Percentiles rank a stretch among this genome's conserved stretches.
Evolutionary conservation across 2,888 invertebrate species (phyloP).

Genomic region (Sepiola atlantica): DNA sequence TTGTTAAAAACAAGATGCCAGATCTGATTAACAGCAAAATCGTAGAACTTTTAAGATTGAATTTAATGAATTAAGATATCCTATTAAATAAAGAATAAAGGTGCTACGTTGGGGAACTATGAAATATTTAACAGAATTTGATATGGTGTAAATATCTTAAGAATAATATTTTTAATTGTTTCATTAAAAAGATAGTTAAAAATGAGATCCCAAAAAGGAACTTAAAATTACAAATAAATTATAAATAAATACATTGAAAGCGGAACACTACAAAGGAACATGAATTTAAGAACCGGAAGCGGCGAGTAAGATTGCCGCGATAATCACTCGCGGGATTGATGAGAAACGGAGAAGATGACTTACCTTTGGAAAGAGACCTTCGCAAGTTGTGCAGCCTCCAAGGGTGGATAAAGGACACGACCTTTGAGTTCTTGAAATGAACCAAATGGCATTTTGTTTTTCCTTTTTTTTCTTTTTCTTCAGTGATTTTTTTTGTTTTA

Average conservation of each 20-base stretch:
- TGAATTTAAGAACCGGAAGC: neutral
- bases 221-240: too few relatives aligned
- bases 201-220: too few relatives aligned
- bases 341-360: slow-evolving; percentile 41
- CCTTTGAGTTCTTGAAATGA: slow-evolving; percentile 52
- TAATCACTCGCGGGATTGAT: neutral
- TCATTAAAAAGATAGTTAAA: too few relatives aligned
- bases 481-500: neutral
- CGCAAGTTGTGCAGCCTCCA: slow-evolving; percentile 52
- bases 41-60: too few relatives aligned
- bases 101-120: too few relatives aligned
- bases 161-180: too few relatives aligned
- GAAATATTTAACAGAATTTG: too few relatives aligned
- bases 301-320: neutral
- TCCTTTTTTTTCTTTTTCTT: neutral
- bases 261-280: neutral
- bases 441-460: slow-evolving; percentile 51
- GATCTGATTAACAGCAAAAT: too few relatives aligned
- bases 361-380: slow-evolving; percentile 52
- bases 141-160: too few relatives aligned
- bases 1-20: too few relatives aligned
- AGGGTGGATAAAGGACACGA: slow-evolving; percentile 53
- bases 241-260: neutral
- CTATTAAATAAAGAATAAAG: too few relatives aligned
- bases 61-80: too few relatives aligned